Conservation (phyloP, 1,140 invertebrate species). For the Melanaphis sacchari region DNA sequence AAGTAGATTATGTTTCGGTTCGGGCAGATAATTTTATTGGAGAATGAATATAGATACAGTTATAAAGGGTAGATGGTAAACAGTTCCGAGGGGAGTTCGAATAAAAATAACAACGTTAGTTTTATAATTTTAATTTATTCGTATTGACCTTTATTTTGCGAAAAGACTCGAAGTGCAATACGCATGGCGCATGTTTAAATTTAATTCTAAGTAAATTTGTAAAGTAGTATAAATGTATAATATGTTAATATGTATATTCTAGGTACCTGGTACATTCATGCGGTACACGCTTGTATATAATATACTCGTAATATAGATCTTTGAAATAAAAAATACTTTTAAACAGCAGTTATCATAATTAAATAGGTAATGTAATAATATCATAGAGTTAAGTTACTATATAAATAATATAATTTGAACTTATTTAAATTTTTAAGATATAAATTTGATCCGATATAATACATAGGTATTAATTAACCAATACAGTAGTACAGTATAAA, state of each 20-base stretch:
- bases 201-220: background rate
- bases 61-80: constrained; percentile 4
- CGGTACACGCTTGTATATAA: background rate
- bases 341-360: background rate
- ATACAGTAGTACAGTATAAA: background rate
- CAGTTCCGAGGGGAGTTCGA: background rate
- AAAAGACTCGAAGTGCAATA: background rate
- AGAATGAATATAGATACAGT: background rate
- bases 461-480: background rate
- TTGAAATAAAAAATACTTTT: background rate
- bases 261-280: background rate
- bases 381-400: too few relatives aligned
- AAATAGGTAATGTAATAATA: background rate
- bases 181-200: background rate
- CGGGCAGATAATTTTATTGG: background rate
- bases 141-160: background rate
- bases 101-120: constrained; percentile 12
- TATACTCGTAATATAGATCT: background rate
- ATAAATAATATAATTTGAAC: background rate
- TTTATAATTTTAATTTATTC: constrained; percentile 25
- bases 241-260: background rate
- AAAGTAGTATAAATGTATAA: background rate
- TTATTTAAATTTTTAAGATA: background rate
- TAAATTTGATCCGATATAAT: background rate
- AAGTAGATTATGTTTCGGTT: constrained; percentile 22